phyloP scores from a whole-genome alignment of 2,888 invertebrate species.

The Clivina fossor region DNA sequence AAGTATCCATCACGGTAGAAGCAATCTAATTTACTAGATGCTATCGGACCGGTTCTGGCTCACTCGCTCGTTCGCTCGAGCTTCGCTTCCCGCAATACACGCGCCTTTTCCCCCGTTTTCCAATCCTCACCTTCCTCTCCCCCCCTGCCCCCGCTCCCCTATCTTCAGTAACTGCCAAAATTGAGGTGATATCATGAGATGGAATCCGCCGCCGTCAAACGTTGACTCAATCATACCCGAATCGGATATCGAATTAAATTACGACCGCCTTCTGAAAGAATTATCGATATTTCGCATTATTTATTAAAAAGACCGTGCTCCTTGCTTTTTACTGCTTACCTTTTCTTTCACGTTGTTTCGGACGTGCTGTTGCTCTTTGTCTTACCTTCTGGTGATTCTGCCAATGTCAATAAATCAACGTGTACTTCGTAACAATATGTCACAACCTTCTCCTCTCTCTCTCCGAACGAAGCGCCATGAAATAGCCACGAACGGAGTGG shows the following conservation, averaged over 20 bases:
- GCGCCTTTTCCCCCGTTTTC: not conserved
- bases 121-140: not conserved
- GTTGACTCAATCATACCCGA: slow-evolving; percentile 32
- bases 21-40: slow-evolving; percentile 35
- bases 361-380: too few relatives aligned
- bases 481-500: too few relatives aligned
- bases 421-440: slow-evolving; percentile 7
- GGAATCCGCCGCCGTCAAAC: slow-evolving; percentile 28
- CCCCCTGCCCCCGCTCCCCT: slow-evolving; percentile 3
- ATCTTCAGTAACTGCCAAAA: not conserved
- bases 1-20: slow-evolving; percentile 35
- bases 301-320: slow-evolving; percentile 6
- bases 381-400: too few relatives aligned
- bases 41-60: slow-evolving; percentile 22
- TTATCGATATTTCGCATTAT: slow-evolving; percentile 30
- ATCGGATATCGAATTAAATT: slow-evolving; percentile 34
- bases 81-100: not conserved
- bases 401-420: slow-evolving; percentile 10
- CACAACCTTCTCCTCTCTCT: not conserved
- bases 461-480: too few relatives aligned
- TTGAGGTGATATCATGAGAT: slow-evolving; percentile 17
- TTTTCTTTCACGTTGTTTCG: too few relatives aligned
- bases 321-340: too few relatives aligned
- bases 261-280: slow-evolving; percentile 17
- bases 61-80: not conserved